Conservation (phyloP, 2,888 invertebrate species). For the Cheilosia variabilis region DNA sequence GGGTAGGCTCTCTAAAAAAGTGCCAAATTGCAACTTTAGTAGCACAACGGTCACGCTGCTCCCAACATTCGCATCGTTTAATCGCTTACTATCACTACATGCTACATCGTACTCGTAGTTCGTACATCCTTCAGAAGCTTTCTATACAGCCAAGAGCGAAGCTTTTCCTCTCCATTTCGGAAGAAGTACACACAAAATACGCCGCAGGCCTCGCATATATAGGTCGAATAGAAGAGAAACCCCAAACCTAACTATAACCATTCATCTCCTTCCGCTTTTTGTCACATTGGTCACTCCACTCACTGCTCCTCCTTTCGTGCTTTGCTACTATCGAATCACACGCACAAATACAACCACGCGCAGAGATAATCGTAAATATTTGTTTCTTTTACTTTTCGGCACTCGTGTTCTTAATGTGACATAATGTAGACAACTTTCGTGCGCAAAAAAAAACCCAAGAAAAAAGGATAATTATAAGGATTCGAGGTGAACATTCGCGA, state of each 20-base stretch:
- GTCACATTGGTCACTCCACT: conserved; percentile 31
- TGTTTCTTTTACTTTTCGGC: conserved; percentile 57
- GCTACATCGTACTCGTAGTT: not conserved
- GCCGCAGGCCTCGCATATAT: conserved; percentile 6
- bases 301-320: conserved; percentile 4
- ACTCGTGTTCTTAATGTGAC: conserved; percentile 69
- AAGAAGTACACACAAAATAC: conserved; percentile 36
- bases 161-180: conserved; percentile 24
- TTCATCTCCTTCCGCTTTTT: conserved; percentile 35
- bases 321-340: not conserved
- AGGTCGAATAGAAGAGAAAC: conserved; percentile 51
- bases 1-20: no score
- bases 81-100: not conserved
- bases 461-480: conserved; percentile 8
- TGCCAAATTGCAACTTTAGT: no score
- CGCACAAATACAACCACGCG: conserved; percentile 12
- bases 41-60: no score
- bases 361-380: conserved; percentile 64
- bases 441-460: not conserved
- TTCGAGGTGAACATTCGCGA: conserved; percentile 11
- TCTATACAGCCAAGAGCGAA: conserved; percentile 1
- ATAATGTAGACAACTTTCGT: conserved; percentile 59
- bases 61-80: conserved; percentile 4
- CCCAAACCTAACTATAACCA: conserved; percentile 1
- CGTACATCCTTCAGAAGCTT: not conserved